Evolutionary conservation across 2,797 vertebrate species (phyloP).

Genomic region (Leptatherina wallacei): DNA sequence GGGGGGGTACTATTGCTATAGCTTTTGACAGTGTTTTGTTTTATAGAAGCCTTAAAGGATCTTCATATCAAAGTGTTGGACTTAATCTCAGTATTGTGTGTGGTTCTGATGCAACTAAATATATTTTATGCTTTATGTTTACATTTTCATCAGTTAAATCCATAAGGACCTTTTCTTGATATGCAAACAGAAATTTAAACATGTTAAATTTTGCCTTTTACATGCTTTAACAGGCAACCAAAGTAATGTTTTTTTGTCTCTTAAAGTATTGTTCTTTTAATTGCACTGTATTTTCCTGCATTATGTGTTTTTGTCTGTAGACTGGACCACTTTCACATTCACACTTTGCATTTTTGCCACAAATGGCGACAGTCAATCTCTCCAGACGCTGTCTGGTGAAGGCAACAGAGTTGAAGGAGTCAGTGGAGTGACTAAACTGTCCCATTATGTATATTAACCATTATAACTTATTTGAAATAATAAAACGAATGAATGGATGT

Average conservation of each 20-base stretch:
- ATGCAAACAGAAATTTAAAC: no score
- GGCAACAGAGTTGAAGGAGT: neutral
- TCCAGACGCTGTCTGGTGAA: neutral
- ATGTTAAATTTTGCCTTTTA: neutral
- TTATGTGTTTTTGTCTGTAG: neutral
- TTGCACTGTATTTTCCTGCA: neutral
- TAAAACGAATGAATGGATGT: conserved; percentile 7
- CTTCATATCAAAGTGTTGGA: neutral
- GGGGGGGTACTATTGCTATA: neutral
- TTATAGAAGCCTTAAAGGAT: neutral
- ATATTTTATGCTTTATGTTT: no score
- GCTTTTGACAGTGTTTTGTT: neutral
- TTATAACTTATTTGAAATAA: conserved; percentile 1
- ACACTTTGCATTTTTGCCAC: neutral
- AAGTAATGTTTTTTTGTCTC: neutral
- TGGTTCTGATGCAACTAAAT: no score
- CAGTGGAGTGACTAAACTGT: neutral
- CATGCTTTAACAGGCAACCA: neutral
- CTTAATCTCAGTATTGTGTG: neutral
- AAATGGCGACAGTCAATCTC: neutral
- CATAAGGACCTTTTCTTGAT: no score
- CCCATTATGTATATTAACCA: neutral
- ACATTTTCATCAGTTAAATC: no score
- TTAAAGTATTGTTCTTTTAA: neutral
- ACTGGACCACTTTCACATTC: neutral